Percentiles rank a stretch among this genome's conserved stretches.
Conservation (phyloP, 2,888 invertebrate genomes). For the Ligdia adustata region DNA sequence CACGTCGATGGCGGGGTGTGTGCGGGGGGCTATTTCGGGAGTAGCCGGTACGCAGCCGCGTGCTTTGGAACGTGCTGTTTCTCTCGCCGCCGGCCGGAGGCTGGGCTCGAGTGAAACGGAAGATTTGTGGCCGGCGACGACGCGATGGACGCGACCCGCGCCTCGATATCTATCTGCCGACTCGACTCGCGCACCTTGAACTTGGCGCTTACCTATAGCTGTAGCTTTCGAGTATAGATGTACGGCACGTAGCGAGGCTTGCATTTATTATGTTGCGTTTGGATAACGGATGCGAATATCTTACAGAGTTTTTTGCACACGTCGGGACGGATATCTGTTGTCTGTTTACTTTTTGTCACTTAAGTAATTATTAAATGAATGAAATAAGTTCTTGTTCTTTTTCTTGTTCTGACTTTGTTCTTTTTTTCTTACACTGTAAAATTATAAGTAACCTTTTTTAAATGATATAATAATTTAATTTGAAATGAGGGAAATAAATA, state of each 20-base stretch:
- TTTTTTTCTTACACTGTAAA: too few relatives aligned
- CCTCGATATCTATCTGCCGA: too few relatives aligned
- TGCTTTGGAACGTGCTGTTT: constrained; percentile 83
- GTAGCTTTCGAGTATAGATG: constrained; percentile 8
- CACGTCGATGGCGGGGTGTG: constrained; percentile 80
- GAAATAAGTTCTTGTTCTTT: too few relatives aligned
- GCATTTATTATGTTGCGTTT: constrained; percentile 24
- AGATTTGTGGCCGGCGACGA: constrained; percentile 73
- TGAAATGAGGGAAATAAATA: too few relatives aligned
- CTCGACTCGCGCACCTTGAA: constrained; percentile 47
- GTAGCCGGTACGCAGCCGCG: constrained; percentile 83
- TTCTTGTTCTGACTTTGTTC: too few relatives aligned
- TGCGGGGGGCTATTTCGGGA: constrained; percentile 81
- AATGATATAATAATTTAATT: too few relatives aligned
- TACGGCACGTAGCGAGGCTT: constrained; percentile 17
- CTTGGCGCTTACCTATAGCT: constrained; percentile 29
- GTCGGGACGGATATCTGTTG: not conserved
- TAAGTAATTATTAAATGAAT: too few relatives aligned
- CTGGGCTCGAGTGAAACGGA: constrained; percentile 82
- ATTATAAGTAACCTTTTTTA: too few relatives aligned
- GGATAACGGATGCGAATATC: constrained; percentile 14
- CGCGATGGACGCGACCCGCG: constrained; percentile 58
- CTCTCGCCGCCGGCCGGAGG: constrained; percentile 76
- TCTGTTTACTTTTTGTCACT: constrained; percentile 3
- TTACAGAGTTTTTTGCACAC: constrained; percentile 10